Evolutionary conservation across 2,888 invertebrate species (phyloP).

Genomic region (Harpagoxenus sublaevis): DNA sequence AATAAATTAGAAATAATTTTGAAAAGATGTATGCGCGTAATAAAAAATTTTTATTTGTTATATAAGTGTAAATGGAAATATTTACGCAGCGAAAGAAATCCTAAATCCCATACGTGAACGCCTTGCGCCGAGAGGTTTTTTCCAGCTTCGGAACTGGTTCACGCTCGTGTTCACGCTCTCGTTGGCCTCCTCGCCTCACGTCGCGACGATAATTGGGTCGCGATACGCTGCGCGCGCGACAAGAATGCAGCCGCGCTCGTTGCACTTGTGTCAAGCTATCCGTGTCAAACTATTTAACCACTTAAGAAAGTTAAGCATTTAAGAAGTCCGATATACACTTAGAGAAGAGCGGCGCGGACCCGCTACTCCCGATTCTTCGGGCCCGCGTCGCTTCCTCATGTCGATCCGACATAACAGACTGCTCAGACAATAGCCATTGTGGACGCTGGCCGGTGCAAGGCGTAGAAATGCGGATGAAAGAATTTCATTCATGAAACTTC

Average conservation of each 20-base stretch:
- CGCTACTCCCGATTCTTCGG: not conserved
- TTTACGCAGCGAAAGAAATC: not conserved
- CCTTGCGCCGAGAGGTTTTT: not conserved
- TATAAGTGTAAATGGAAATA: not conserved
- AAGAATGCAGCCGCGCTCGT: slow-evolving; percentile 9
- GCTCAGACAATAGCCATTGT: slow-evolving; percentile 12
- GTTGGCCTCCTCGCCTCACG: slow-evolving; percentile 24
- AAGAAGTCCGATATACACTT: not conserved
- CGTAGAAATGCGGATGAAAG: slow-evolving; percentile 11
- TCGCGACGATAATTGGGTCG: slow-evolving; percentile 23
- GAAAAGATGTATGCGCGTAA: no score
- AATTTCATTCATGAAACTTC: slow-evolving; percentile 21
- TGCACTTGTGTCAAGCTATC: not conserved
- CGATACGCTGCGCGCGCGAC: slow-evolving; percentile 1
- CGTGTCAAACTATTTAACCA: slow-evolving; percentile 13
- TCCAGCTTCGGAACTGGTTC: slow-evolving; percentile 22
- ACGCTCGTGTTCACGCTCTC: slow-evolving; percentile 23
- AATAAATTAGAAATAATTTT: no score
- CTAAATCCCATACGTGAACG: not conserved
- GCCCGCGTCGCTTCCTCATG: not conserved
- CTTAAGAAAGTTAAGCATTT: not conserved
- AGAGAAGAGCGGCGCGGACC: not conserved
- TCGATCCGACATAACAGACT: not conserved
- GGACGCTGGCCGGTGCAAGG: not conserved
- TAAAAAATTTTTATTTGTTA: no score